Conservation (phyloP, 2,113 vertebrate species). For the Ploceus nigricollis region DNA sequence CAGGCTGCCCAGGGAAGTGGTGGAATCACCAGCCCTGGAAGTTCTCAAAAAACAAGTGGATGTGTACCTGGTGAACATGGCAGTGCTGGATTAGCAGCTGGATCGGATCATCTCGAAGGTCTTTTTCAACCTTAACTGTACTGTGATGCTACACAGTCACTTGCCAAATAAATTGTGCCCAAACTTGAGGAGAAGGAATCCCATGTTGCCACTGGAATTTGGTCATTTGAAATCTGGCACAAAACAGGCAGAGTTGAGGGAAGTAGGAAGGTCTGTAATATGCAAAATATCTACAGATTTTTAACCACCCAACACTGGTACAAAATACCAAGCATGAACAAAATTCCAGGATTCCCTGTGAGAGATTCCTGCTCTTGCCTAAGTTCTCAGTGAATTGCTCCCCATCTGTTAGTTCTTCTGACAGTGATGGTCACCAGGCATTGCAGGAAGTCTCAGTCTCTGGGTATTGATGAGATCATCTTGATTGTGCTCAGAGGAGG, state of each 20-base stretch:
- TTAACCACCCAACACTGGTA: neutral
- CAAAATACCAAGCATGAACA: neutral
- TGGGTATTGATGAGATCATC: neutral
- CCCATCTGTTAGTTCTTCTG: neutral
- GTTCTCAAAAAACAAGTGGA: neutral
- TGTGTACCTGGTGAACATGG: neutral
- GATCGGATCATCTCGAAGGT: too few relatives aligned
- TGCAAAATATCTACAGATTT: neutral
- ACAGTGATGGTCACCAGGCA: neutral
- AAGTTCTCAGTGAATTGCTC: neutral
- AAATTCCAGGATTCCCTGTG: neutral
- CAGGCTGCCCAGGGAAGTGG: neutral
- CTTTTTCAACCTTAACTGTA: neutral
- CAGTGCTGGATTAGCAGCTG: neutral
- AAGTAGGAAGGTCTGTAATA: neutral
- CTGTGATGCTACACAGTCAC: neutral
- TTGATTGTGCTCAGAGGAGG: neutral
- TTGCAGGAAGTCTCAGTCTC: neutral
- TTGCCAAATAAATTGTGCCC: neutral
- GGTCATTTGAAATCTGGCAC: neutral
- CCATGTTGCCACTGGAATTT: neutral
- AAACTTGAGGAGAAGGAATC: neutral
- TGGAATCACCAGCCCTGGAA: neutral
- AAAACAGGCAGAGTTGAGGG: neutral
- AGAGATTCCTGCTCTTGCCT: neutral